Conservation (phyloP, 2,888 invertebrate species). For the Drosophila longiperda region DNA sequence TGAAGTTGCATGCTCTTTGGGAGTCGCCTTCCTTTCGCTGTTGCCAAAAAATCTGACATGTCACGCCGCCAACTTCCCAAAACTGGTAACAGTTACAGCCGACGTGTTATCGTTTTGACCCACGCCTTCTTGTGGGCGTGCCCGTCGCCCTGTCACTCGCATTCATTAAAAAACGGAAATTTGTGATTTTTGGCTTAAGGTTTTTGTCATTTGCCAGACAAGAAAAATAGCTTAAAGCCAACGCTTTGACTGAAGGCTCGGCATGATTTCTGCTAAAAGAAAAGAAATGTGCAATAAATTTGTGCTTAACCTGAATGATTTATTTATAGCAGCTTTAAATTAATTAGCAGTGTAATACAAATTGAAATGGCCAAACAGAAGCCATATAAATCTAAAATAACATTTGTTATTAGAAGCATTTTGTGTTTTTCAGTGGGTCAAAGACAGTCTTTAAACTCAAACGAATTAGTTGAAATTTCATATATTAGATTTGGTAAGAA, state of each 20-base stretch:
- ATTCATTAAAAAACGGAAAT: slow-evolving; percentile 79
- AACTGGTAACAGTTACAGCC: slow-evolving; percentile 49
- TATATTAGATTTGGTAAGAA: background rate
- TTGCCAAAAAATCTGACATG: slow-evolving; percentile 67
- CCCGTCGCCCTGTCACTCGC: slow-evolving; percentile 38
- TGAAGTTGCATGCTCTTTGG: slow-evolving; percentile 67
- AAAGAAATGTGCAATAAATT: background rate
- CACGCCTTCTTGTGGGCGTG: slow-evolving; percentile 48
- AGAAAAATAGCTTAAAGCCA: slow-evolving; percentile 43
- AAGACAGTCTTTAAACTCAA: background rate
- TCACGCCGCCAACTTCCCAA: slow-evolving; percentile 64
- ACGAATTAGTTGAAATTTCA: background rate
- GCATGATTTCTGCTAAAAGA: slow-evolving; percentile 8
- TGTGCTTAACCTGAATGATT: slow-evolving; percentile 6
- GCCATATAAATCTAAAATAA: slow-evolving; percentile 8
- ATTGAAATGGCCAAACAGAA: background rate
- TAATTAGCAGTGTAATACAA: slow-evolving; percentile 1
- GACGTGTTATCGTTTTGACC: slow-evolving; percentile 65
- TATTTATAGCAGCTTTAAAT: background rate
- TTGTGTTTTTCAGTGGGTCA: background rate
- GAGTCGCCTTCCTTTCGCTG: slow-evolving; percentile 2
- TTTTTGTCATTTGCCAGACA: slow-evolving; percentile 33
- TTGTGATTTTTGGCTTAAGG: slow-evolving; percentile 70
- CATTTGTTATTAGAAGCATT: background rate
- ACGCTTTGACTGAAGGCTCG: slow-evolving; percentile 32